Evolutionary conservation across 1,140 invertebrate species (phyloP), one percentile per base, ranked within the genome.

Genomic region (Nebria ingens): DNA sequence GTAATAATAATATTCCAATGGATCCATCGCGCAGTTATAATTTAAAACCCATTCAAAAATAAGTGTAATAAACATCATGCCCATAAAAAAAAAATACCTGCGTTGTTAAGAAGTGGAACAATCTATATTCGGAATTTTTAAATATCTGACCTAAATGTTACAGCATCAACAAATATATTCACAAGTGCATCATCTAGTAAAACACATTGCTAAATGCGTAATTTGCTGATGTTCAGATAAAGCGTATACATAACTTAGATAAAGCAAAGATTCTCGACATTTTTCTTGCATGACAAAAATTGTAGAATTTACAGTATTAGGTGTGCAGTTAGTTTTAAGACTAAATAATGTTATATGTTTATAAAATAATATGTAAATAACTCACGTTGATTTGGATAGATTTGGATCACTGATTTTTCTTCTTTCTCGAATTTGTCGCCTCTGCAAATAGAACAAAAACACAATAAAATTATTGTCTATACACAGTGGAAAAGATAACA

Each of bases 331-430:
- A n/a, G n/a, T n/a, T n/a, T n/a, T n/a, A n/a, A n/a, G n/a, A n/a
- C n/a, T n/a, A n/a, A n/a, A n/a, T 34, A 34, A 34, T 34, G 25
- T 9, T 9, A 34, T 34, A 34, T 34, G 25, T 34, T 34, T 9
- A 34, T 34, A n/a, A 34, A 34, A 34, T 34, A n/a, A n/a, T 9
- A 34, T 9, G n/a, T 34, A 51, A 38, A 53, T 11, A 57, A 75
- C 76, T 80, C 68, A 82, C 79, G 79, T 82, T 62, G 78, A 80
- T 74, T 84, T 84, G 34, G 83, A 84, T 45, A 86, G 76, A 73
- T 84, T 86, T 12, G 83, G 83, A 71, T 86, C 83, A 61, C 83
- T 85, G 49, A 82, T 84, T 71, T 86, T 86, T 62, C 83, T 75
- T 58, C 80, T 80, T 67, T 84, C 84, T 60, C 82, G 75, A 58